These are phyloP conservation scores for Apodemus sylvaticus DNA, from an alignment of 2,113 vertebrate species.

Conservation along the genomic window DNA sequence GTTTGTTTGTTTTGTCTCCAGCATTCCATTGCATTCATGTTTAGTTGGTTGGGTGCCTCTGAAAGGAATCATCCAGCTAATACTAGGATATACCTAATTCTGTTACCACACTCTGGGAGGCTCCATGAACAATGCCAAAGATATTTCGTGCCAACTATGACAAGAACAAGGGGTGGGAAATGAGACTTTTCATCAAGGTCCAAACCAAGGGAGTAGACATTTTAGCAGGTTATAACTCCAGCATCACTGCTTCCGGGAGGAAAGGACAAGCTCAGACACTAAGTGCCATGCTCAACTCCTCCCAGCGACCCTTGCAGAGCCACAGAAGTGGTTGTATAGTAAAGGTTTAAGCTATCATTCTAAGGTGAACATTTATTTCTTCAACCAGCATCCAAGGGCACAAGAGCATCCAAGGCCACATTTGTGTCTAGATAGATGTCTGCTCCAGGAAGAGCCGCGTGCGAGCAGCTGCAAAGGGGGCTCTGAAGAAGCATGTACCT, in stretches of 20 bases:
- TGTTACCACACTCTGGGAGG: background rate
- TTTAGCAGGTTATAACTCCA: background rate
- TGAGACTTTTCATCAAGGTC: background rate
- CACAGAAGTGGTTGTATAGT: background rate
- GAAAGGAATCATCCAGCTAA: background rate
- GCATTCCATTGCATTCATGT: too few relatives aligned
- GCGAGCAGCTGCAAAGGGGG: background rate
- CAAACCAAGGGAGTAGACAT: background rate
- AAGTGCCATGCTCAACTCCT: background rate
- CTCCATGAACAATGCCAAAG: background rate
- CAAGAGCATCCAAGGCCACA: background rate
- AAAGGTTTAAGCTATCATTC: background rate
- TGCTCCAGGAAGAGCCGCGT: background rate
- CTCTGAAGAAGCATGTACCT: background rate
- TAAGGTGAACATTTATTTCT: background rate
- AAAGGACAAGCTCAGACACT: background rate
- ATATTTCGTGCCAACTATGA: background rate
- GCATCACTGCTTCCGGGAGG: accelerated
- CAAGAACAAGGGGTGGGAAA: background rate
- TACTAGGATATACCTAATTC: background rate
- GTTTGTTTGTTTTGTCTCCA: background rate
- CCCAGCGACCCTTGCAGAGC: background rate
- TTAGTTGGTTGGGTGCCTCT: background rate
- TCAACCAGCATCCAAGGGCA: background rate
- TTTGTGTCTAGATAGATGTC: background rate